A percentile compares a stretch with the other conserved stretches of the same genome.
Evolutionary conservation across 2,888 invertebrate genomes (phyloP).

Genomic region (Galerucella nymphaeae): DNA sequence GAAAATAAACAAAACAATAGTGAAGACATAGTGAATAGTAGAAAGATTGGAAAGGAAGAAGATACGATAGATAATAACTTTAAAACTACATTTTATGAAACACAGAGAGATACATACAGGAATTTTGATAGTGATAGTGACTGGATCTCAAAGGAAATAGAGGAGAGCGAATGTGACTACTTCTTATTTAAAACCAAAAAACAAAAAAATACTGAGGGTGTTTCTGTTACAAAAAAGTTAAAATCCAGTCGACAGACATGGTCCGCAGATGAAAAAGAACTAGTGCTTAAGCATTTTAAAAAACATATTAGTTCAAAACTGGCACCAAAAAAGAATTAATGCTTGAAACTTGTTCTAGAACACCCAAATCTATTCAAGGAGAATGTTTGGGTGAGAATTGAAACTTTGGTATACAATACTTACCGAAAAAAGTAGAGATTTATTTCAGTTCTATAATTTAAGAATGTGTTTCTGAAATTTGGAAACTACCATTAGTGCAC

Average conservation of each 20-base stretch:
- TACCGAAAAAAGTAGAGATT: too few relatives aligned
- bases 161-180: too few relatives aligned
- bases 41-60: slow-evolving; percentile 16
- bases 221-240: not conserved
- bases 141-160: too few relatives aligned
- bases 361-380: not conserved
- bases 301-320: not conserved
- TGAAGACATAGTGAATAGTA: slow-evolving; percentile 8
- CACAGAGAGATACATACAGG: not conserved
- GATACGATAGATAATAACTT: not conserved
- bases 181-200: not conserved
- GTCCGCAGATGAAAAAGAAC: not conserved
- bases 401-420: slow-evolving; percentile 15
- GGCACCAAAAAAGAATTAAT: slow-evolving; percentile 14
- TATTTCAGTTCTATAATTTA: too few relatives aligned
- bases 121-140: not conserved
- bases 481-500: too few relatives aligned
- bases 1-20: slow-evolving; percentile 8
- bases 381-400: slow-evolving; percentile 6
- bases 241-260: slow-evolving; percentile 1
- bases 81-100: too few relatives aligned
- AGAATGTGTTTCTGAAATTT: too few relatives aligned
- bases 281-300: not conserved
- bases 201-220: not conserved
- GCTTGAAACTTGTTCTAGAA: not conserved